Conservation (phyloP, 2,888 invertebrate genomes). For the Biston stratarius region DNA sequence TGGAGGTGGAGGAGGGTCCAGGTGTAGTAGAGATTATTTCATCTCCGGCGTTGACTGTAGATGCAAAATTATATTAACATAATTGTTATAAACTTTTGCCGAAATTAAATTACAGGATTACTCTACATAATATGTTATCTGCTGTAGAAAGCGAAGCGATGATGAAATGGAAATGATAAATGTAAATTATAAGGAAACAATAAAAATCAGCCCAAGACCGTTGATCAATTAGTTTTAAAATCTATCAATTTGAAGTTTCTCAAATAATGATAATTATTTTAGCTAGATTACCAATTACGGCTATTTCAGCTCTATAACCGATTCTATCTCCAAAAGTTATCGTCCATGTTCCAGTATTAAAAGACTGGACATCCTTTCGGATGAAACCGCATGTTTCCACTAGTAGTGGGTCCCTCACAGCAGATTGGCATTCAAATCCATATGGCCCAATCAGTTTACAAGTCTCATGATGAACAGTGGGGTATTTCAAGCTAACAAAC, state of each 20-base stretch:
- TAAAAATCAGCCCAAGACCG: background rate
- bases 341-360: conserved; percentile 63
- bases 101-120: background rate
- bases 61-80: conserved; percentile 3
- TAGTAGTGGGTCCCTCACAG: conserved; percentile 49
- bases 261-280: background rate
- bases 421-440: conserved; percentile 43
- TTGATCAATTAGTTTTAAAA: background rate
- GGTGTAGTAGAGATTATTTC: background rate
- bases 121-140: background rate
- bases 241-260: background rate
- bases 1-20: background rate
- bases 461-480: conserved; percentile 54
- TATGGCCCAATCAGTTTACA: conserved; percentile 63
- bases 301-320: conserved; percentile 57
- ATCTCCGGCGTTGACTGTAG: conserved; percentile 3
- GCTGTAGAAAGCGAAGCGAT: conserved; percentile 17
- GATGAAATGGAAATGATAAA: conserved; percentile 3
- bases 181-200: background rate
- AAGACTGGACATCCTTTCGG: conserved; percentile 49
- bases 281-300: conserved; percentile 60
- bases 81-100: background rate
- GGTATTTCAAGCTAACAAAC: conserved; percentile 59
- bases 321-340: conserved; percentile 65
- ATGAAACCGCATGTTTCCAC: conserved; percentile 62